Evolutionary conservation across 2,888 invertebrate genomes (phyloP).

Genomic region (Thymelicus acteon): DNA sequence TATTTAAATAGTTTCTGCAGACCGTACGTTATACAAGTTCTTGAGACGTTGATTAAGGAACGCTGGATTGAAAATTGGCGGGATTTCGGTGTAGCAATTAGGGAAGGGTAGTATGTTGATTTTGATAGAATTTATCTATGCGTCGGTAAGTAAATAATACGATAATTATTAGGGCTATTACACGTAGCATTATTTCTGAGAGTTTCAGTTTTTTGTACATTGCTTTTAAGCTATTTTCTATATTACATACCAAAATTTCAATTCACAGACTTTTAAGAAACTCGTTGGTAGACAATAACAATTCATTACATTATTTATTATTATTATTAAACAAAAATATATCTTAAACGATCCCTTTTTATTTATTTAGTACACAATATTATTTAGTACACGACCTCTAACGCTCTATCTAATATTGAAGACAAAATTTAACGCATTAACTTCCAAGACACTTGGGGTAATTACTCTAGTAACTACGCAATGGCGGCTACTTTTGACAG

Average conservation of each 20-base stretch:
- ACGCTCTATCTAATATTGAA: background rate
- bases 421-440: slow-evolving; percentile 30
- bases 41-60: slow-evolving; percentile 60
- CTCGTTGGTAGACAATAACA: too few relatives aligned
- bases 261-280: too few relatives aligned
- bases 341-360: too few relatives aligned
- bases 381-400: background rate
- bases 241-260: too few relatives aligned
- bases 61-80: slow-evolving; percentile 52
- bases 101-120: slow-evolving; percentile 23
- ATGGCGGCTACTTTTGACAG: slow-evolving; percentile 54
- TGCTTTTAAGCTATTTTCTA: too few relatives aligned
- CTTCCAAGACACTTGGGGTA: slow-evolving; percentile 19
- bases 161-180: too few relatives aligned
- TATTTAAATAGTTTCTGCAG: slow-evolving; percentile 69
- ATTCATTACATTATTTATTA: too few relatives aligned
- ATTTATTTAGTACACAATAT: too few relatives aligned
- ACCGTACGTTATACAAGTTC: slow-evolving; percentile 60
- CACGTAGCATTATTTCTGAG: too few relatives aligned
- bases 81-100: slow-evolving; percentile 29
- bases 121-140: slow-evolving; percentile 18
- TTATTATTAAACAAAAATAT: too few relatives aligned
- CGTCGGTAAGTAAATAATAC: background rate
- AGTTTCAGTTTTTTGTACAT: too few relatives aligned
- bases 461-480: slow-evolving; percentile 27